A percentile compares a stretch with the other conserved stretches of the same genome.
Conservation (phyloP, 2,888 invertebrate species). For the Agonopterix alstromeriana region DNA sequence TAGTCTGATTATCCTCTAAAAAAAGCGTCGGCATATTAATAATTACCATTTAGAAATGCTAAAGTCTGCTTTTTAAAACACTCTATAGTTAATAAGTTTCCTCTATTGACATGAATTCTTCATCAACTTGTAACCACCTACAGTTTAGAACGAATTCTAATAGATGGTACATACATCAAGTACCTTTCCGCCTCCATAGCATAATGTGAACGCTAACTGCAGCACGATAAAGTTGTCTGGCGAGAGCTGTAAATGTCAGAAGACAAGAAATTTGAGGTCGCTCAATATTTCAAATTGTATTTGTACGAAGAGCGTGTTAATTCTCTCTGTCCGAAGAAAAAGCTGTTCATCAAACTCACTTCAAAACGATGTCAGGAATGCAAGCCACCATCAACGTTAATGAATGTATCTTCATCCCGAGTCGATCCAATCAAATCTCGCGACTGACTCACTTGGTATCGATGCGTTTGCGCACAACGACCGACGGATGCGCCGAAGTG, state of each 20-base stretch:
- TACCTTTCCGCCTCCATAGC: too few relatives aligned
- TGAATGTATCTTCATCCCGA: slow-evolving; percentile 54
- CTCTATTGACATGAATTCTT: slow-evolving; percentile 4
- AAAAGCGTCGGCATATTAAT: too few relatives aligned
- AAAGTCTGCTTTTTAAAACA: too few relatives aligned
- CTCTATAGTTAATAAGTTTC: too few relatives aligned
- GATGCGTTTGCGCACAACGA: slow-evolving; percentile 68
- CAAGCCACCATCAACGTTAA: slow-evolving; percentile 43
- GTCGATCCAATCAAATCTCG: slow-evolving; percentile 58
- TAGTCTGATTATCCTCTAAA: too few relatives aligned
- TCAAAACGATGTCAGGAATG: slow-evolving; percentile 30
- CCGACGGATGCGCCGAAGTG: slow-evolving; percentile 75
- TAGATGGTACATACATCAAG: too few relatives aligned
- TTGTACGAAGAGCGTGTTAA: not conserved
- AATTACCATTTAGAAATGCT: too few relatives aligned
- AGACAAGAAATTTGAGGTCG: too few relatives aligned
- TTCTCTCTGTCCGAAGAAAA: not conserved
- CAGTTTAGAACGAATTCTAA: not conserved
- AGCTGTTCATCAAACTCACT: slow-evolving; percentile 4
- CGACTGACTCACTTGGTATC: slow-evolving; percentile 54
- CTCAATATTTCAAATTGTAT: too few relatives aligned
- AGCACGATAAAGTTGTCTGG: too few relatives aligned
- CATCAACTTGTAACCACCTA: not conserved
- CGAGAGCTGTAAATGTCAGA: too few relatives aligned
- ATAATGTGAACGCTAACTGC: too few relatives aligned